Base-by-base conservation (phyloP, 2,113 vertebrate genomes). In the Athene cunicularia region DNA sequence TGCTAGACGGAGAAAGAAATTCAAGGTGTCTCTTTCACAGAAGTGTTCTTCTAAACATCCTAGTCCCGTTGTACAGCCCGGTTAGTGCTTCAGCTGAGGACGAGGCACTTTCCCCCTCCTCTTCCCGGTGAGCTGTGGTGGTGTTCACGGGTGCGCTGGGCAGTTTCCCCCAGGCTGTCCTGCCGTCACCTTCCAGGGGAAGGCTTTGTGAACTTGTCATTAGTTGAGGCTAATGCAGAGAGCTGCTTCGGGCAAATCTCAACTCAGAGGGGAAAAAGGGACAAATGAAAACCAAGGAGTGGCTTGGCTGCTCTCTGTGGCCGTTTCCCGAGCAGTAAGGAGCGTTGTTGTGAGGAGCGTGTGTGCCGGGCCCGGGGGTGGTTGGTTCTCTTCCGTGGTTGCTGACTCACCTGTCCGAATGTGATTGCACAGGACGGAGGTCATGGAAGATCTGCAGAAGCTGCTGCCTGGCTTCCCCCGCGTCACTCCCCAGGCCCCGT, bases 371-470 rank as follows among this genome's bases (percentile, higher is more conserved):
- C 58, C 45, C 5, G 1, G 4, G 43, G 43, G 53, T 18, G 33
- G 14, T 18, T 80, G 33, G 14, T 18, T 80, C 74, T 66, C 11
- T 16, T 26, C 27, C 39, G 0, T 9, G 8, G 0, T 3, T 14
- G 12, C 91, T 91, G 18, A 97, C 30, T 58, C 27, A 3, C 37
- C 62, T 64, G 4, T 32, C 67, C 35, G 2, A 56, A 26, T 73
- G 35, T 83, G 71, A 3, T 47, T 67, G 62, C 68, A 1, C 97
- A 99, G 99, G 98, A 99, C 98, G 63, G 99, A 99, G 81, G 99
- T 99, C 64, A 98, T 99, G 98, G 99, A 99, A 74, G 99, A 99
- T 62, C 98, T 99, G 58, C 99, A 99, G 97, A 99, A 99, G 96
- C 98, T 99, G 55, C 98, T 99, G 43, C 99, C 99, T 2, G 99